These are phyloP conservation scores for Rhynchophorus ferrugineus DNA, from an alignment of 1,140 invertebrate species.

Conservation along the genomic window DNA sequence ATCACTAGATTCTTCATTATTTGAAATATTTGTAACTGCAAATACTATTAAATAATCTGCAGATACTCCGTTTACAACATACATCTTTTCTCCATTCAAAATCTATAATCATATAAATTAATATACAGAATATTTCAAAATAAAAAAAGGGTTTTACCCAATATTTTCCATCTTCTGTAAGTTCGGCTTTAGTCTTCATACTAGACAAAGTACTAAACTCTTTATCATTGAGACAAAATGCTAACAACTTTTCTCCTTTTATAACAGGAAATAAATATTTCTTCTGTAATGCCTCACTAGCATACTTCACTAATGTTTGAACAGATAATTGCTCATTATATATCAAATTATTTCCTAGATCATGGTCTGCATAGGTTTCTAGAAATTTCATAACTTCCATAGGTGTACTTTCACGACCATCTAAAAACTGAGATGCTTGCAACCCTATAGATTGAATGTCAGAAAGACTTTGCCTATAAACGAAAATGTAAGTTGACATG, in stretches of 20 bases:
- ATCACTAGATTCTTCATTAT: slow-evolving; percentile 43
- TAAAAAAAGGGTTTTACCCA: slow-evolving; percentile 34
- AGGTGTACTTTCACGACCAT: slow-evolving; percentile 45
- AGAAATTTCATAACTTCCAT: slow-evolving; percentile 50
- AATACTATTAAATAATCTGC: slow-evolving; percentile 49
- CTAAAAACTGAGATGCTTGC: slow-evolving; percentile 38
- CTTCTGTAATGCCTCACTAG: slow-evolving; percentile 41
- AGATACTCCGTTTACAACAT: slow-evolving; percentile 42
- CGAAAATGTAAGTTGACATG: too few relatives aligned
- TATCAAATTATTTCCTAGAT: slow-evolving; percentile 40
- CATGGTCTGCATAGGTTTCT: slow-evolving; percentile 45
- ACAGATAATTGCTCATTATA: slow-evolving; percentile 44
- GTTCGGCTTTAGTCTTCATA: slow-evolving; percentile 36
- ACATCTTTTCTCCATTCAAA: slow-evolving; percentile 46
- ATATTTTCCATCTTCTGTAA: slow-evolving; percentile 30
- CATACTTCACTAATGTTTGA: slow-evolving; percentile 42
- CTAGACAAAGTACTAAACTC: slow-evolving; percentile 32
- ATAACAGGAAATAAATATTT: slow-evolving; percentile 45
- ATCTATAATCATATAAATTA: slow-evolving; percentile 19
- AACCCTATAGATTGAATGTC: slow-evolving; percentile 35
- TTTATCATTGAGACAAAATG: slow-evolving; percentile 45
- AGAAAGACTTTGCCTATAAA: slow-evolving; percentile 21
- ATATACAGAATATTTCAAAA: neutral
- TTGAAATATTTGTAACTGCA: slow-evolving; percentile 34
- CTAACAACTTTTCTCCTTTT: slow-evolving; percentile 41